These are phyloP conservation scores for Leucania comma DNA, from an alignment of 2,888 invertebrate genomes.

Conservation along the genomic window DNA sequence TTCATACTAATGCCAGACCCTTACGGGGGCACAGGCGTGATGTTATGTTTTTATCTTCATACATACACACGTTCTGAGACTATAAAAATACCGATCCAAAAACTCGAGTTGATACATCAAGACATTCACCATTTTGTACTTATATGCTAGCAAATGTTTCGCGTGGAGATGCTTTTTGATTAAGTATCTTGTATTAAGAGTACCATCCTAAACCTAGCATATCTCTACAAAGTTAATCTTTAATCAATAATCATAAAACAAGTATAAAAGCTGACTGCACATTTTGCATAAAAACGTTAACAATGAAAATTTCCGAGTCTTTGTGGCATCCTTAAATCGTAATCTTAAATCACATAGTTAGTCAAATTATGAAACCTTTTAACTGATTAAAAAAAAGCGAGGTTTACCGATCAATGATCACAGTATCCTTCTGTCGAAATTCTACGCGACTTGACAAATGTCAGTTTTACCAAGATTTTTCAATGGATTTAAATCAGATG, in stretches of 20 bases:
- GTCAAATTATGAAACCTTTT: constrained; percentile 4
- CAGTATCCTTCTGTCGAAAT: constrained; percentile 4
- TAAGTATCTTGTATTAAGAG: constrained; percentile 4
- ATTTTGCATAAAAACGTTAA: constrained; percentile 9
- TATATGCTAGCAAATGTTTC: background rate
- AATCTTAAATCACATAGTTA: constrained; percentile 9
- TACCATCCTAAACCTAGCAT: constrained; percentile 5
- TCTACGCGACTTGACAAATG: background rate
- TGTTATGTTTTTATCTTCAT: background rate
- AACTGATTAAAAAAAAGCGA: background rate
- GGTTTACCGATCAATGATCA: constrained; percentile 6
- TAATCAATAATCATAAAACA: constrained; percentile 1
- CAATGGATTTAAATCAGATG: background rate
- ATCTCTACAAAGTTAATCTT: background rate
- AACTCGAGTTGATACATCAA: background rate
- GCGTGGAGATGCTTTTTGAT: background rate
- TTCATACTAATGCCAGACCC: background rate
- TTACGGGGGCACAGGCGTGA: background rate
- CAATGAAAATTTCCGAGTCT: constrained; percentile 14
- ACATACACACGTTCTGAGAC: background rate
- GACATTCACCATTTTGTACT: constrained; percentile 5
- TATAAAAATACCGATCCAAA: background rate
- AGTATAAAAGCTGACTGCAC: constrained; percentile 14
- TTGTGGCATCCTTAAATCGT: constrained; percentile 14
- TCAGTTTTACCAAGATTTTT: constrained; percentile 13